Conservation (phyloP, 1,140 invertebrate genomes). For the Nixonia krombeini region DNA sequence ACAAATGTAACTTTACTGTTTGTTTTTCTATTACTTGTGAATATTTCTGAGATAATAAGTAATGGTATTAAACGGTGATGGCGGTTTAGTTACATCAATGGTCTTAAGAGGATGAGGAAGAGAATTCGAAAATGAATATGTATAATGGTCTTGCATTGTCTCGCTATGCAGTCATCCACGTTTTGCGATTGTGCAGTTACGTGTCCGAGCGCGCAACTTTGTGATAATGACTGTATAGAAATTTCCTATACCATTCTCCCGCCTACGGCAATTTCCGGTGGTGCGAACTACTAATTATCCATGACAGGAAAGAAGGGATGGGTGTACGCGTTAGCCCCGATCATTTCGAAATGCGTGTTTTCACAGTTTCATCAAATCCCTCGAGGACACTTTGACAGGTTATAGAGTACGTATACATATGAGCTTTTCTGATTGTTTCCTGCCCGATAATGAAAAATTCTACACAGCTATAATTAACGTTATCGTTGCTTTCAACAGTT, state of each 20-base stretch:
- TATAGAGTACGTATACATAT: constrained; percentile 25
- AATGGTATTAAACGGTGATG: constrained; percentile 12
- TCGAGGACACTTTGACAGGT: constrained; percentile 37
- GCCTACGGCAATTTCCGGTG: constrained; percentile 47
- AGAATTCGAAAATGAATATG: neutral
- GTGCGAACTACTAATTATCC: constrained; percentile 53
- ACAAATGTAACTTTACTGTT: constrained; percentile 46
- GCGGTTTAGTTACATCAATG: neutral
- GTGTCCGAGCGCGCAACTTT: neutral
- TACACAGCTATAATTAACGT: constrained; percentile 34
- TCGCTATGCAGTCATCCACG: neutral
- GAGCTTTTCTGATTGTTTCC: constrained; percentile 40
- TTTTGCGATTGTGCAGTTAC: neutral
- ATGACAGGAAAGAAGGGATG: constrained; percentile 17
- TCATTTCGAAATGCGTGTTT: constrained; percentile 27
- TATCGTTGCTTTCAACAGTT: neutral
- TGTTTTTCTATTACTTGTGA: constrained; percentile 22
- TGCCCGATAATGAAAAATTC: constrained; percentile 24
- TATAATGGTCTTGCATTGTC: neutral
- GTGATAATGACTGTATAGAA: constrained; percentile 34
- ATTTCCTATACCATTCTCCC: constrained; percentile 11
- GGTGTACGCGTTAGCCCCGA: constrained; percentile 19
- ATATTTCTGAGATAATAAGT: constrained; percentile 27
- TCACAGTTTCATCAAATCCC: constrained; percentile 31
- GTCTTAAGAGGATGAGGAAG: neutral